Evolutionary conservation across 1,140 invertebrate species (phyloP), one percentile per base, ranked within the genome.

Genomic region (Patella vulgata): DNA sequence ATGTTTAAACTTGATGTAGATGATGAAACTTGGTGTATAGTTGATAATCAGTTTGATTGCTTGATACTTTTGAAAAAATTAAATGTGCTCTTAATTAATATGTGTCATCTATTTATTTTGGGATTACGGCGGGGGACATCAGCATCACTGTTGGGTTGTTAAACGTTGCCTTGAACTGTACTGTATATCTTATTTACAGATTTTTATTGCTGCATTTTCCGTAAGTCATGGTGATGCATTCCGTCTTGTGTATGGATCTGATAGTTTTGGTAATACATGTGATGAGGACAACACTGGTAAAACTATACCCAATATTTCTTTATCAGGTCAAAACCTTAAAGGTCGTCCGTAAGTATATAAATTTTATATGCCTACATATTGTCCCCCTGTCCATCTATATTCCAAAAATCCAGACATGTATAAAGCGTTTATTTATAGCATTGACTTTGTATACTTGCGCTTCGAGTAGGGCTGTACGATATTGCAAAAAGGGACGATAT

Each of bases 251-350:
- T 93, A 95, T 87, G 95, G 95, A 46, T 95, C 93, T 84, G 95
- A 98, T 81, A 95, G 93, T 67, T 97, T 94, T 87, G 95, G 95
- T n/a, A 97, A 97, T 82, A 94, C 93, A 31, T 98, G 95, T 85
- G 94, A 94, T 25, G 89, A 91, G 46, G 89, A 90, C 68, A 89
- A 89, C 59, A 64, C 65, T 63, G 89, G 89, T 40, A 73, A 65
- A 64, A 88, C 89, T 64, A 89, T 93, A 64, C 88, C 88, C 30
- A 89, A 90, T 71, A 87, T 92, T 70, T 88, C 90, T 6, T 83
- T 92, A 36, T 92, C 93, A 17, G 94, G 94, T 17, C 86, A 90
- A 66, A 91, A 94, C 77, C 94, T 92, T 47, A 88, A 87, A 28
- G 89, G 93, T 48, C 92, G 91, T 80, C 90, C 89, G 81, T 91